phyloP scores from a whole-genome alignment of 2,888 invertebrate genomes.

The Oscheius sp. region DNA sequence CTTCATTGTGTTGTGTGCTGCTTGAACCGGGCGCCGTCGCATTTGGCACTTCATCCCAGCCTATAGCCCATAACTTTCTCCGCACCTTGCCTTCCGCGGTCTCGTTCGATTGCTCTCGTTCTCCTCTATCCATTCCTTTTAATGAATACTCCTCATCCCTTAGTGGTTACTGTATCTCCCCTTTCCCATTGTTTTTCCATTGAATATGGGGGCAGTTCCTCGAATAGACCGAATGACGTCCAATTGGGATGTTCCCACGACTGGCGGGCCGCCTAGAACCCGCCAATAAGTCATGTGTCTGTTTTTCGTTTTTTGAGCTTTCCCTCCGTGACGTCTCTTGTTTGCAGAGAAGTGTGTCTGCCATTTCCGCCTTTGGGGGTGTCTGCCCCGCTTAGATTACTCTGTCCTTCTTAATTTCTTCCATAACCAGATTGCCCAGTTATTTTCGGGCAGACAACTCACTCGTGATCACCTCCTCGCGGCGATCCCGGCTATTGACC shows the following conservation, averaged over 20 bases:
- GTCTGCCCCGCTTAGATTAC: background rate
- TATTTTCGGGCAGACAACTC: too few relatives aligned
- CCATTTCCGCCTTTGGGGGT: background rate
- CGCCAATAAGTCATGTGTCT: background rate
- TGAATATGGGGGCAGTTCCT: background rate
- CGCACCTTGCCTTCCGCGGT: background rate
- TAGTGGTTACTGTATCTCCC: background rate
- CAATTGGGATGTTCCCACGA: background rate
- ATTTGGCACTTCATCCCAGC: slow-evolving; percentile 15
- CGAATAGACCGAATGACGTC: background rate
- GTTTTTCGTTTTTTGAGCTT: slow-evolving; percentile 16
- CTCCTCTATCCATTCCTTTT: background rate
- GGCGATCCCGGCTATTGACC: background rate
- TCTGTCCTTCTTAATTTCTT: background rate
- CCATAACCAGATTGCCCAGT: too few relatives aligned
- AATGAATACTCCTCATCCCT: background rate
- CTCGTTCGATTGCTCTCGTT: background rate
- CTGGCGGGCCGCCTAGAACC: background rate
- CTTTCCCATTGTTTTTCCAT: background rate
- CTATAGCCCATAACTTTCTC: background rate
- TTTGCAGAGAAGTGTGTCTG: slow-evolving; percentile 6
- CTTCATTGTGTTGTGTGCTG: slow-evolving; percentile 31
- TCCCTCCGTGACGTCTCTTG: background rate
- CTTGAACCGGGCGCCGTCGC: slow-evolving; percentile 23
- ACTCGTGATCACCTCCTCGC: too few relatives aligned